Conservation (phyloP, 2,797 vertebrate genomes). For the Poeciliopsis gracilis region DNA sequence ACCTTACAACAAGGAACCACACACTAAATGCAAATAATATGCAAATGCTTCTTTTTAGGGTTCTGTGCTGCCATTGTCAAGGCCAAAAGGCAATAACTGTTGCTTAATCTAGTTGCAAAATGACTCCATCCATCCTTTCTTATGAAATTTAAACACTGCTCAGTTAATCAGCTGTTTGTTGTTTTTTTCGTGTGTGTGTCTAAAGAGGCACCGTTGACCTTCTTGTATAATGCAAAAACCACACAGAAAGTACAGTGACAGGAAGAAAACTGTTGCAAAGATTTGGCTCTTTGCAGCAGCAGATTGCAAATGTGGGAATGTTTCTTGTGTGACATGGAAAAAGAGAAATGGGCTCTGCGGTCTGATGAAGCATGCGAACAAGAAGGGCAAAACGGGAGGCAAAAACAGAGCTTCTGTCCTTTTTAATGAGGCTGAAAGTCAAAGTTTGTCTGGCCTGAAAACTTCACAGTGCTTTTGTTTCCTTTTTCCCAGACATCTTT, state of each 20-base stretch:
- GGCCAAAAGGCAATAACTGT: neutral
- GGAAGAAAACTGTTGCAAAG: neutral
- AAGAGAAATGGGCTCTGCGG: neutral
- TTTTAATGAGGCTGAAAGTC: neutral
- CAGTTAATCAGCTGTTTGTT: neutral
- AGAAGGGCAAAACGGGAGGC: neutral
- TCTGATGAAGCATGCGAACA: neutral
- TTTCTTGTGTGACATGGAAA: neutral
- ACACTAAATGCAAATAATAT: conserved; percentile 5
- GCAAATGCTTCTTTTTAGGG: conserved; percentile 3
- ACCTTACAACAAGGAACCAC: neutral
- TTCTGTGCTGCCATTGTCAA: neutral
- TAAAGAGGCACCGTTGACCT: neutral
- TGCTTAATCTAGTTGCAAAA: neutral
- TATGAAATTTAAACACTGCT: neutral
- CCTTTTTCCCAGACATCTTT: too few species aligned
- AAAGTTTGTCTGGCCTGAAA: too few species aligned
- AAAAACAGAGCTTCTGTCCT: neutral
- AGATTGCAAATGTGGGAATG: conserved; percentile 7
- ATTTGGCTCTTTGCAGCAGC: neutral
- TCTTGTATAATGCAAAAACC: neutral
- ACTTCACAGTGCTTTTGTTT: neutral
- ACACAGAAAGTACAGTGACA: conserved; percentile 1
- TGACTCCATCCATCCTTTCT: neutral
- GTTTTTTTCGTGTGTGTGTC: neutral